Percentiles rank a stretch among this genome's conserved stretches.
Evolutionary conservation across 2,113 vertebrate genomes (phyloP).

Genomic region (Corythornis vintsioides): DNA sequence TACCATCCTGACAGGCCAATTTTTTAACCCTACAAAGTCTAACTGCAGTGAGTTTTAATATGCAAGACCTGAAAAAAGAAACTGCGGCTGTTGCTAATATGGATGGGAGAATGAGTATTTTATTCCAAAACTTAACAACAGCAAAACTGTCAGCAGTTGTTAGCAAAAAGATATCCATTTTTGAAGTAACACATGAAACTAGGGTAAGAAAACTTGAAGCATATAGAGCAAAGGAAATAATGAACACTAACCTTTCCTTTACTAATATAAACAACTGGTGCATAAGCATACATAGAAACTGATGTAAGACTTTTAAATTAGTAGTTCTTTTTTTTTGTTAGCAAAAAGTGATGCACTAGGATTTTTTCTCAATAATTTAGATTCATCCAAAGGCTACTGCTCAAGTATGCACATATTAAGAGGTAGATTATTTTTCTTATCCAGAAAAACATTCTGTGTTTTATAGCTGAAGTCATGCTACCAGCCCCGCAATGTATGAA

Average conservation of each 20-base stretch:
- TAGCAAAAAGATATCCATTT: not conserved
- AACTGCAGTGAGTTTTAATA: conserved; percentile 60
- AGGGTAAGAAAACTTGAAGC: not conserved
- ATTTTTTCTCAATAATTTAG: not conserved
- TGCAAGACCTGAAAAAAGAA: not conserved
- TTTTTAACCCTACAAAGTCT: conserved; percentile 31
- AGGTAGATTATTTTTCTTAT: not conserved
- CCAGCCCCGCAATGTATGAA: not conserved
- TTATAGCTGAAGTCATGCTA: not conserved
- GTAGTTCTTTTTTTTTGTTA: not conserved
- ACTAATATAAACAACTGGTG: not conserved
- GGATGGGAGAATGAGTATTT: not conserved
- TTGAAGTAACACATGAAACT: not conserved
- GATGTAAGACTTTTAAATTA: not conserved
- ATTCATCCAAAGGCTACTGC: not conserved
- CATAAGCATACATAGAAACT: not conserved
- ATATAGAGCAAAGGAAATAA: not conserved
- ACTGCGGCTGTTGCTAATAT: conserved; percentile 7
- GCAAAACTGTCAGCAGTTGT: not conserved
- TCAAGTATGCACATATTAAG: not conserved
- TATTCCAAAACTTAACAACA: conserved; percentile 3
- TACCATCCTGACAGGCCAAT: conserved; percentile 25
- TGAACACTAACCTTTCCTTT: not conserved
- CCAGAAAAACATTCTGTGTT: not conserved
- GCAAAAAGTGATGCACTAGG: not conserved